Evolutionary conservation across 2,888 invertebrate species (phyloP), one percentile per base, ranked within the genome.

Genomic region (Ophion obscuratus): DNA sequence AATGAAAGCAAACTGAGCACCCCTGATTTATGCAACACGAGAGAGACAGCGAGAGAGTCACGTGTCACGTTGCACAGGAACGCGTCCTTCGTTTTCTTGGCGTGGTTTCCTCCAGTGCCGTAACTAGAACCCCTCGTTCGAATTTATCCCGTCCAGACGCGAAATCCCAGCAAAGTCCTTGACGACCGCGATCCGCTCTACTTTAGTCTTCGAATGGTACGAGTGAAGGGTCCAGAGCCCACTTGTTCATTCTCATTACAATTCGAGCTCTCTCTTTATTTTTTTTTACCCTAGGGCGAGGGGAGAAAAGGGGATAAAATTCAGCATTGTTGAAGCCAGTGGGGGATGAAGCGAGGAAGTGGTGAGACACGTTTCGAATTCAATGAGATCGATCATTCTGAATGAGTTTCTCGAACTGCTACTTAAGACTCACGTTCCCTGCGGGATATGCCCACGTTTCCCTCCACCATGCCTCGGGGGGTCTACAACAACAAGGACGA

Each of bases 41-140:
- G 61, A 61, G 61, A 61, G 20, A 61, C 24, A 61, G 24, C 20
- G 61, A 61, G 61, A 61, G 61, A 53, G 24, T 70, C 70, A 53
- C 70, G 70, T 53, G 70, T 70, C 27, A 17, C 14, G 47, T 44
- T 47, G 47, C 47, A 70, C 40, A 53, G 53, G 53, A 53, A 4
- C 9, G 11, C 61, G 61, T 61, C 61, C 61, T 61, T 61, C 61
- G 61, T 20, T 61, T 53, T 27, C 53, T 57, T 31, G 71, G 44
- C 31, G 11, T 53, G 73, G 66, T 59, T 74, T 40, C 44, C 66
- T 47, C 14, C 81, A 67, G 74, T 59, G 67, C 24, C 71, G 53
- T 80, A 80, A 80, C 66, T 53, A 73, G 71, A 24, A 73, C 66
- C 53, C 53, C 53, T 53, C 17, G 53, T 53, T 14, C 17, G 17